Percentiles rank a stretch among this genome's conserved stretches.
Evolutionary conservation across 2,888 invertebrate species (phyloP).

Genomic region (Leptinotarsa juncta): DNA sequence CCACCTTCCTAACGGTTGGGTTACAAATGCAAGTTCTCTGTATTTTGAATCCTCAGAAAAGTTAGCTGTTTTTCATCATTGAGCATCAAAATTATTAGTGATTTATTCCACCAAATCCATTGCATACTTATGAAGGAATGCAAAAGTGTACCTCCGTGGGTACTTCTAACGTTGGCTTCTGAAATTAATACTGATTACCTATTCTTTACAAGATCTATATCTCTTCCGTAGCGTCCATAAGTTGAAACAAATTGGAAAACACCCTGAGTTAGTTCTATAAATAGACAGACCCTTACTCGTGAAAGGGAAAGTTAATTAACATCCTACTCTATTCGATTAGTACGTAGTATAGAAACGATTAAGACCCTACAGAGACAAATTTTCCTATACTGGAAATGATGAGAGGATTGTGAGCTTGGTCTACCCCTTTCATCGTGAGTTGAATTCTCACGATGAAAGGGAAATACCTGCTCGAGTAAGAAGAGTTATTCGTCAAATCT

Average conservation of each 20-base stretch:
- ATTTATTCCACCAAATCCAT: background rate
- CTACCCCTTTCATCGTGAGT: too few species aligned
- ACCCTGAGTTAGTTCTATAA: background rate
- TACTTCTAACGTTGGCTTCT: background rate
- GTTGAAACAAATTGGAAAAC: slow-evolving; percentile 5
- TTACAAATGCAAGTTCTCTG: too few species aligned
- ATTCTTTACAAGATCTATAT: background rate
- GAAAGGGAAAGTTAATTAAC: background rate
- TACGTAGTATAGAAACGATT: background rate
- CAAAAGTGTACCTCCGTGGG: background rate
- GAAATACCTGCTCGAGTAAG: too few species aligned
- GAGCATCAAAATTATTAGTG: too few species aligned
- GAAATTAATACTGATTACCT: background rate
- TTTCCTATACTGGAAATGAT: too few species aligned
- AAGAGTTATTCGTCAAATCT: too few species aligned
- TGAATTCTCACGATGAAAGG: too few species aligned
- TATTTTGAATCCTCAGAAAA: too few species aligned
- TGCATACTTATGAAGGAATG: background rate
- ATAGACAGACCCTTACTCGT: slow-evolving; percentile 4
- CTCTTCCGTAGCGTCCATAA: slow-evolving; percentile 13
- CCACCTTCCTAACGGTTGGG: too few species aligned
- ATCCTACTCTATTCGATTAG: background rate
- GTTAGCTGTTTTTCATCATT: too few species aligned
- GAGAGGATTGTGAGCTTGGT: too few species aligned
- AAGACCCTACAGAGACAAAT: background rate